Conservation (phyloP, 2,888 invertebrate species). For the Andrena bicolor region DNA sequence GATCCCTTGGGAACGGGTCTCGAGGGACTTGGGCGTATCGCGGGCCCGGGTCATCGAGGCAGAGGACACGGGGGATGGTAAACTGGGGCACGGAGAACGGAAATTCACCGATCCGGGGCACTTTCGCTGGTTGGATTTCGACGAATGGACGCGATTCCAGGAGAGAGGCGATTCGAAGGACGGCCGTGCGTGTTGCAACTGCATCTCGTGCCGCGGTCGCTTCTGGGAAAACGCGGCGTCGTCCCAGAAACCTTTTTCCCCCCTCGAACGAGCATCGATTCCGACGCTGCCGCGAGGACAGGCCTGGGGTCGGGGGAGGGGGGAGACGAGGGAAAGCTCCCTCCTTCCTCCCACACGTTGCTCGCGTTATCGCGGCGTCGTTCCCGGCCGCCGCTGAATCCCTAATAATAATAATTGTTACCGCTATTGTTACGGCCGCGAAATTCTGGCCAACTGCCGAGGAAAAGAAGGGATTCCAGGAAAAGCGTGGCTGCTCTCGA, state of each 20-base stretch:
- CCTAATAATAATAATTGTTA: conserved; percentile 10
- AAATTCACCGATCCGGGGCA: conserved; percentile 16
- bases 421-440: conserved; percentile 24
- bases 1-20: not conserved
- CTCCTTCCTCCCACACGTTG: not conserved
- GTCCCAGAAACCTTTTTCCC: conserved; percentile 50
- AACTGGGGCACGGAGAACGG: not conserved
- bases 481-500: conserved; percentile 22
- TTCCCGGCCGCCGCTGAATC: conserved; percentile 12
- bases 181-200: conserved; percentile 29
- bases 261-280: not conserved
- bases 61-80: not conserved
- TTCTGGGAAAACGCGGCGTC: conserved; percentile 39
- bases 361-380: conserved; percentile 10
- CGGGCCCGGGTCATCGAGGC: not conserved
- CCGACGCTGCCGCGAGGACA: not conserved
- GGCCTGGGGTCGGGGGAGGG: too few relatives aligned
- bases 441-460: conserved; percentile 8
- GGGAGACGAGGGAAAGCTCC: not conserved
- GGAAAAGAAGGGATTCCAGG: conserved; percentile 32
- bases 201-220: conserved; percentile 28
- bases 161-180: conserved; percentile 30
- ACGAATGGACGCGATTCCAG: conserved; percentile 1
- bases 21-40: too few relatives aligned
- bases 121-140: not conserved